phyloP scores from a whole-genome alignment of 2,888 invertebrate species.

The Acronicta psi region DNA sequence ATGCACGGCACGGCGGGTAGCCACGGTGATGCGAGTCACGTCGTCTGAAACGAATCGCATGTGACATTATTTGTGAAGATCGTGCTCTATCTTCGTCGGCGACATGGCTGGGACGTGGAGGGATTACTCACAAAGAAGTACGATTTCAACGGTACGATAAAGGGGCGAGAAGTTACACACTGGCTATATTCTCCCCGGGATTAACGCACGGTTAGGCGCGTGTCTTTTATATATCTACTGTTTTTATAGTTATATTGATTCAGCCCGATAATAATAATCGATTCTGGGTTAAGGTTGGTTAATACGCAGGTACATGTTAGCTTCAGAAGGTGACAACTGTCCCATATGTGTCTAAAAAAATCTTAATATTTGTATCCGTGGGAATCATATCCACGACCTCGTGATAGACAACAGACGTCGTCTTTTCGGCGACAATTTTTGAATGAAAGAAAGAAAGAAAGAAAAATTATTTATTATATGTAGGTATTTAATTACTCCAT shows the following conservation, averaged over 20 bases:
- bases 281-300: conserved; percentile 2
- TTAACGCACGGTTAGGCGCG: conserved; percentile 80
- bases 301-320: no score
- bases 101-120: conserved; percentile 87
- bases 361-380: no score
- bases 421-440: no score
- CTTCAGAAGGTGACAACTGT: no score
- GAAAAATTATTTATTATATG: no score
- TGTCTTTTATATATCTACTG: conserved; percentile 68
- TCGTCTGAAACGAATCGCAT: conserved; percentile 88
- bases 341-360: no score
- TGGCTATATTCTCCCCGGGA: conserved; percentile 81
- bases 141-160: conserved; percentile 88
- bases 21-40: conserved; percentile 88
- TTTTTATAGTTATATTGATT: conserved; percentile 47
- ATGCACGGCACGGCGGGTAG: conserved; percentile 84
- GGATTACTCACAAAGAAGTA: conserved; percentile 89
- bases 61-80: conserved; percentile 90
- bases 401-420: no score
- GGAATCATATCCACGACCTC: no score
- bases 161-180: conserved; percentile 85
- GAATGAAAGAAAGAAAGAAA: no score
- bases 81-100: conserved; percentile 89
- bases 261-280: conserved; percentile 34
- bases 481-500: no score